phyloP scores from a whole-genome alignment of 1,140 invertebrate genomes.

The Heliconius eleuchia region DNA sequence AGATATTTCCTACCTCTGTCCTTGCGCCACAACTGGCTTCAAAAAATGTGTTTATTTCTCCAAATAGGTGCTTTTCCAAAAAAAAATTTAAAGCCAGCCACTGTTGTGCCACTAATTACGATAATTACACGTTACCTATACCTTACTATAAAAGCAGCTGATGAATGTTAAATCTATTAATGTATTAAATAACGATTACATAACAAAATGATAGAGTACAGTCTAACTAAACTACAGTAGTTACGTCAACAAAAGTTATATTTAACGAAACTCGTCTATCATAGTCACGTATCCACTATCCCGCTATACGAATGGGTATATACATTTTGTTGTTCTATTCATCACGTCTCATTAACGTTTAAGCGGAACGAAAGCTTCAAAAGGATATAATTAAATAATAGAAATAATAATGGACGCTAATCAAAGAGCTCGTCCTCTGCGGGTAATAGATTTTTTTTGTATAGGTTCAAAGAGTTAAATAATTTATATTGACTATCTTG shows the following conservation, averaged over 20 bases:
- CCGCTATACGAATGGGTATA: not conserved
- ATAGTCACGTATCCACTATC: not conserved
- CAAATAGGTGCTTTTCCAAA: too few relatives aligned
- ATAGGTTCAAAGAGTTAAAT: not conserved
- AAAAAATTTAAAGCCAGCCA: too few relatives aligned
- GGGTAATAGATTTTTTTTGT: slow-evolving; percentile 44
- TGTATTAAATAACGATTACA: too few relatives aligned
- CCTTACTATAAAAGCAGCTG: too few relatives aligned
- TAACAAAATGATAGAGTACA: not conserved
- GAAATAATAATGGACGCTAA: slow-evolving; percentile 41
- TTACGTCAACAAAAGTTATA: not conserved
- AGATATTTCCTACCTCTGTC: too few relatives aligned
- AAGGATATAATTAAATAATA: slow-evolving; percentile 43
- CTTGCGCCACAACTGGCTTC: too few relatives aligned
- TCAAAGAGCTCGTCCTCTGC: slow-evolving; percentile 32
- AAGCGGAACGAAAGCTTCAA: slow-evolving; percentile 37
- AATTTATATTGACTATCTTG: not conserved
- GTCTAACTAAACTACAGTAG: slow-evolving; percentile 5
- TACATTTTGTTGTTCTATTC: slow-evolving; percentile 5
- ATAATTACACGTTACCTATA: too few relatives aligned
- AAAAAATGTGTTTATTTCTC: too few relatives aligned
- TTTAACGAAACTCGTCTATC: slow-evolving; percentile 5
- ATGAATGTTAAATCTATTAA: too few relatives aligned
- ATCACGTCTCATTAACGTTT: slow-evolving; percentile 36
- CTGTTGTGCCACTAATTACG: too few relatives aligned